Evolutionary conservation across 2,113 vertebrate species (phyloP), one percentile per base, ranked within the genome.

Genomic region (Pluvianellus socialis): DNA sequence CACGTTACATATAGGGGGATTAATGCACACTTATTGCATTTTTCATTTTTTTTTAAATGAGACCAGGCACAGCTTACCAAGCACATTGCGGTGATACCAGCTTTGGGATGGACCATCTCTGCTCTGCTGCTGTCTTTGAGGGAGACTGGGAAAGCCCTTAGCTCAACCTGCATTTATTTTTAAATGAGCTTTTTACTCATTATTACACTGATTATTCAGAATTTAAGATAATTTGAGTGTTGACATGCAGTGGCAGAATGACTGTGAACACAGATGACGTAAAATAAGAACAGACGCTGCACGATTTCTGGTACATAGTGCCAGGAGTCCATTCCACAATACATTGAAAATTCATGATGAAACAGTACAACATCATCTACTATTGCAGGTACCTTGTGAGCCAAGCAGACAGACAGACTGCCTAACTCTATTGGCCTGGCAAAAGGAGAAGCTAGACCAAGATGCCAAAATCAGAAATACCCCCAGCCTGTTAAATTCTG

Each of bases 271-370:
- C 10, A 53, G 12, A 40, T 16, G 28, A 59, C 6, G 16, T 0
- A 49, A 59, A 86, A 8, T 6, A 79, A 49, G 42, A 80, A 77
- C 15, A 74, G 35, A 53, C 8, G 23, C 75, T 23, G 17, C 28
- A 71, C 12, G 56, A 67, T 42, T 80, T 38, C 63, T 40, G 50
- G 27, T 23, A 42, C 11, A 24, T 3, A 19, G 27, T 32, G 42
- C 28, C 88, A 84, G n/a, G 18, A 50, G 42, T 6, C 2, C 0
- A 21, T 28, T 65, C 40, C 21, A 49, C 2, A 1, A n/a, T 2
- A 58, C 10, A 23, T 0, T 19, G 26, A 65, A 58, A 86, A 35
- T 35, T 40, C 16, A 2, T 14, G 7, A 61, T 20, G 24, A n/a
- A 71, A 55, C 22, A 56, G 14, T 13, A 8, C 35, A 92, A 32